Percentiles rank a stretch among this genome's conserved stretches.
Evolutionary conservation across 2,113 vertebrate genomes (phyloP).

Genomic region (Nothocercus nigrocapillus): DNA sequence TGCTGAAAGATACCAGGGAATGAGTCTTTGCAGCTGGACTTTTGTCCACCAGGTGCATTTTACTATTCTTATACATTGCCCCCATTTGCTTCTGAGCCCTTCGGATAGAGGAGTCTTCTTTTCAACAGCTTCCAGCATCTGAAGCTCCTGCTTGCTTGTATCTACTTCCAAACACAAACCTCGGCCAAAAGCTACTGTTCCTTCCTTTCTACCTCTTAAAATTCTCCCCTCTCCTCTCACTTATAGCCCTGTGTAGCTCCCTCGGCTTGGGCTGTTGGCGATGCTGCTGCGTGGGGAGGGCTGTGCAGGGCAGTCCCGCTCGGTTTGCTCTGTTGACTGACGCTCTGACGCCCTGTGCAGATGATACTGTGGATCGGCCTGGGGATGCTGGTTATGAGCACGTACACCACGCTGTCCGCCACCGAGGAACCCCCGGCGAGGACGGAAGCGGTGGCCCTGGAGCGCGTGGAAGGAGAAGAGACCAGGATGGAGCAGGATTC

Average conservation of each 20-base stretch:
- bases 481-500: conserved; percentile 42
- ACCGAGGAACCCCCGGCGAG: conserved; percentile 66
- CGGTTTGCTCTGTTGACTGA: conserved; percentile 7
- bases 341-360: conserved; percentile 68
- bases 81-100: not conserved
- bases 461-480: conserved; percentile 37
- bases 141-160: not conserved
- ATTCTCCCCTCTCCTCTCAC: not conserved
- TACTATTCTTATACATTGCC: not conserved
- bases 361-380: conserved; percentile 93
- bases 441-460: conserved; percentile 56
- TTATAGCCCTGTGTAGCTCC: not conserved
- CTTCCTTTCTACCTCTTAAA: not conserved
- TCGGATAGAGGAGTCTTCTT: not conserved
- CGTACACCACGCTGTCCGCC: conserved; percentile 89
- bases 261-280: not conserved
- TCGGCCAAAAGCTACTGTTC: not conserved
- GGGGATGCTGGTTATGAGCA: conserved; percentile 93
- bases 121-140: not conserved
- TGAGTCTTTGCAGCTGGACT: not conserved
- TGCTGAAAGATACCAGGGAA: not conserved
- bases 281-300: fast-evolving
- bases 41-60: not conserved
- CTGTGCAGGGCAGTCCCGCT: fast-evolving
- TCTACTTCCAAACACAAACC: not conserved